These are phyloP conservation scores for Notoglanidium macrostoma DNA, from an alignment of 2,797 vertebrate species.

Conservation along the genomic window DNA sequence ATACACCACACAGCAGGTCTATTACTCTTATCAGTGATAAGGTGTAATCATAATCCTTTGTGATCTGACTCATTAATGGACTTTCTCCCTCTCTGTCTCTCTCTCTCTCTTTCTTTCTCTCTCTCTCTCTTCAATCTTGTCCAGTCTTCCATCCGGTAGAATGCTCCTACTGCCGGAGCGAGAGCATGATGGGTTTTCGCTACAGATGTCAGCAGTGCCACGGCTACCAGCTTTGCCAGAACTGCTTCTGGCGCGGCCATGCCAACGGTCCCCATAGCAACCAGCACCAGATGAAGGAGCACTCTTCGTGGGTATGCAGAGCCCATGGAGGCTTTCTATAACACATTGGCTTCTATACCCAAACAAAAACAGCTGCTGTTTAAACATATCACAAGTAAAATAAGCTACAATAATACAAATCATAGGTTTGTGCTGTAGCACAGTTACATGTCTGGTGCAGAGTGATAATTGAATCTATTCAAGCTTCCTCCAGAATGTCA, in stretches of 20 bases:
- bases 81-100: background rate
- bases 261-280: constrained; percentile 95
- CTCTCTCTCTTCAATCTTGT: background rate
- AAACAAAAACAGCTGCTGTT: constrained; percentile 3
- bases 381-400: background rate
- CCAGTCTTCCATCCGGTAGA: constrained; percentile 98
- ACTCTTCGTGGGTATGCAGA: constrained; percentile 91
- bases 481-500: background rate
- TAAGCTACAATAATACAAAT: constrained; percentile 3
- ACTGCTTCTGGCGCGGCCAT: constrained; percentile 96
- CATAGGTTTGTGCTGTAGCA: background rate
- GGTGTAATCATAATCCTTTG: background rate
- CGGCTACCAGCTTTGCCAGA: constrained; percentile 97
- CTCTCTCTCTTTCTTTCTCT: background rate
- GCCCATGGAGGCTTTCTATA: background rate
- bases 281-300: constrained; percentile 99
- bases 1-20: background rate
- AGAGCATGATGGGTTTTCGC: constrained; percentile 99
- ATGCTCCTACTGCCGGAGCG: constrained; percentile 93
- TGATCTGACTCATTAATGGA: background rate
- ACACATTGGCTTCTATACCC: background rate
- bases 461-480: constrained; percentile 13
- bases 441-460: background rate
- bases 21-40: background rate
- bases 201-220: constrained; percentile 99